These are phyloP conservation scores for Ptyas mucosa DNA, from an alignment of 2,113 vertebrate species.

Conservation along the genomic window DNA sequence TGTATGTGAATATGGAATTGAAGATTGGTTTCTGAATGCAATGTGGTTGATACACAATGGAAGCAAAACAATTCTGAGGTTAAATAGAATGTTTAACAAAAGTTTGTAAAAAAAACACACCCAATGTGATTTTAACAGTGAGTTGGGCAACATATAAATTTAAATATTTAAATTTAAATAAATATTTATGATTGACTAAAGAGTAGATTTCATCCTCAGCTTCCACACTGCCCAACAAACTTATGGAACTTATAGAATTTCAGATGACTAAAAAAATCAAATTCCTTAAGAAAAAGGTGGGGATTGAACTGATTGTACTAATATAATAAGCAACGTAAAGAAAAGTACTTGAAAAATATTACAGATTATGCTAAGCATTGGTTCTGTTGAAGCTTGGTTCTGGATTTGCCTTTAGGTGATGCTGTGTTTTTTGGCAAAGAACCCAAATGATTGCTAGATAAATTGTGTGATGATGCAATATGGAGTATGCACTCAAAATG, in stretches of 20 bases:
- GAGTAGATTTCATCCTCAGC: not conserved
- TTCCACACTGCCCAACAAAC: not conserved
- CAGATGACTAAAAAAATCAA: not conserved
- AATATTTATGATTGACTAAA: no score
- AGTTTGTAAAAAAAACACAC: not conserved
- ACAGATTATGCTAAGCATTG: not conserved
- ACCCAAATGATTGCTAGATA: not conserved
- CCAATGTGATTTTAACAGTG: no score
- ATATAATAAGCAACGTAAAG: not conserved
- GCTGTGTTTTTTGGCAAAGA: not conserved
- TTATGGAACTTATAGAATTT: not conserved
- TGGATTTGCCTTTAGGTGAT: no score
- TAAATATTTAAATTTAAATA: no score
- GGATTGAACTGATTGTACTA: not conserved
- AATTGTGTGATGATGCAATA: not conserved
- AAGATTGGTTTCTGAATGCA: not conserved
- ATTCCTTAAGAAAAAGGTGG: not conserved
- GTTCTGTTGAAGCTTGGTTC: not conserved
- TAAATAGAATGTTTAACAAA: not conserved
- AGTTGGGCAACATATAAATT: no score
- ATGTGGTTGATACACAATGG: not conserved
- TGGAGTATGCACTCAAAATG: not conserved
- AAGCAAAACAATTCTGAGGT: not conserved
- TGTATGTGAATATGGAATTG: not conserved
- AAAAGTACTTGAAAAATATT: not conserved